phyloP scores from a whole-genome alignment of 2,113 vertebrate genomes.

The Neolamprologus tretocephalus region DNA sequence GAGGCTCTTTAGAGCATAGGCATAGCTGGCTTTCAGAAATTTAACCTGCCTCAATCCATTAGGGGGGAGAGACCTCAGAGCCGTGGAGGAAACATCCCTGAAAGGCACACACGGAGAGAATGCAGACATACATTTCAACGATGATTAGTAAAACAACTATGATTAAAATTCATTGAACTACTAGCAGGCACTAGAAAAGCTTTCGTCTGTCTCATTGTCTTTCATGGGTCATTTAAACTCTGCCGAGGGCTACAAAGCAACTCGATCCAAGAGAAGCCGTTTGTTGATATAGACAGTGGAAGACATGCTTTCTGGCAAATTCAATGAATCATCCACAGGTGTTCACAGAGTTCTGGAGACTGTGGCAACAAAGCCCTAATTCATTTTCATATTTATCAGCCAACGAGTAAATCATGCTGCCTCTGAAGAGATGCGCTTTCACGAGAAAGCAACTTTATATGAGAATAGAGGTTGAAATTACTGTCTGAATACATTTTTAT shows the following conservation, averaged over 20 bases:
- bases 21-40: constrained; percentile 73
- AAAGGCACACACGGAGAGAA: neutral
- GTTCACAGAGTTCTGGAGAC: neutral
- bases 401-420: neutral
- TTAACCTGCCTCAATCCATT: constrained; percentile 78
- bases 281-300: neutral
- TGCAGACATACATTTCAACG: neutral
- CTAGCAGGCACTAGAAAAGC: neutral
- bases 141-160: neutral
- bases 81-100: constrained; percentile 87
- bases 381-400: constrained; percentile 5
- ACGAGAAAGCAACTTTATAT: neutral
- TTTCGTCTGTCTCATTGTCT: neutral
- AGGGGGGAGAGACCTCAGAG: constrained; percentile 77
- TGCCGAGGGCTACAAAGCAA: neutral
- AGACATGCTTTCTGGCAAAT: neutral
- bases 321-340: neutral
- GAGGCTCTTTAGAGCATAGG: constrained; percentile 81
- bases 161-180: neutral
- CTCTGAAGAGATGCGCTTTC: neutral
- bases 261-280: neutral
- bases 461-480: neutral
- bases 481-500: neutral
- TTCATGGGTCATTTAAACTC: neutral
- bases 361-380: neutral